Evolutionary conservation across 2,888 invertebrate species (phyloP), one percentile per base, ranked within the genome.

Genomic region (Callyntrura sp.): DNA sequence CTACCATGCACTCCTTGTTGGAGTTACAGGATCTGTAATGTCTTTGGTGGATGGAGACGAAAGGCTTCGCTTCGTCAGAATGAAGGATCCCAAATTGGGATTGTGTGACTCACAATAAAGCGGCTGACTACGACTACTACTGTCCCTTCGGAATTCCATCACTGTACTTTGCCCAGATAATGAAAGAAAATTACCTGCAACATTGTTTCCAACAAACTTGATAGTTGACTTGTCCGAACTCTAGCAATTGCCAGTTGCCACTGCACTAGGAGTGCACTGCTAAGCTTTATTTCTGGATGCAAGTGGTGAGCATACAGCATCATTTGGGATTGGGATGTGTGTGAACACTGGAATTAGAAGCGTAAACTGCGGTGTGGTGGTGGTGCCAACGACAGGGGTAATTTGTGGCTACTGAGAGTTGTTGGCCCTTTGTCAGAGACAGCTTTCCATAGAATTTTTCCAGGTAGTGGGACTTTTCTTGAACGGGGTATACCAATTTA

Each of bases 341-440:
- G 65, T 25, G 23, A n/a, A n/a, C 48, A 12, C 20, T 73, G 73
- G 73, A 73, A 73, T 45, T 23, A 73, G 3, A 45, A 2, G 48
- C 9, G 12, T 35, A 73, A 45, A 70, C 35, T 43, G 17, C 28
- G 68, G 3, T 68, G 43, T 57, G 57, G 25, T 62, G 11, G 62
- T 25, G 70, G 35, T 70, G 20, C 73, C 73, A 48, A 14, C 48
- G 20, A 43, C 48, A 17, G 17, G 43, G 43, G 35, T 70, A 73
- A 17, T 73, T 73, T 48, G 73, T 48, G 73, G 73, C 73, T 73
- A 57, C 51, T 17, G 17, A 57, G 73, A 23, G 14, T 73, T 11
- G 73, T 48, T 6, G 17, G 9, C 48, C 17, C 11, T 11, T 12
- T 73, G 73, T 45, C 45, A 70, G 43, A 70, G 14, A 48, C 3